These are phyloP conservation scores for Nomada hirtipes DNA, from an alignment of 2,888 invertebrate species.

Conservation along the genomic window DNA sequence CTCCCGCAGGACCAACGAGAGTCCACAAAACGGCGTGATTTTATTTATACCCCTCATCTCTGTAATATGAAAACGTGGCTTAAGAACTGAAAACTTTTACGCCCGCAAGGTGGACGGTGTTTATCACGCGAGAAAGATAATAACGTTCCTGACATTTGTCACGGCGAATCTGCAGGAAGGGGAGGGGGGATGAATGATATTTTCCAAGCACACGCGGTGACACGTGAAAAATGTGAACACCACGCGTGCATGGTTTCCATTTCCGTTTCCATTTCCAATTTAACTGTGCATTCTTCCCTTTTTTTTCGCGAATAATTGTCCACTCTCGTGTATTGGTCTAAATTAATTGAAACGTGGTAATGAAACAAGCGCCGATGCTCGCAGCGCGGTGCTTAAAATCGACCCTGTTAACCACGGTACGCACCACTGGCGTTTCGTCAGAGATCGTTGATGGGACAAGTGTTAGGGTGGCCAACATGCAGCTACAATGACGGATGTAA, in stretches of 20 bases:
- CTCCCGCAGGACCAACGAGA: too few relatives aligned
- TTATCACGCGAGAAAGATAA: not conserved
- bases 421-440: slow-evolving; percentile 12
- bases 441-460: slow-evolving; percentile 3
- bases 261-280: slow-evolving; percentile 48
- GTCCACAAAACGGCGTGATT: too few relatives aligned
- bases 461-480: not conserved
- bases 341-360: slow-evolving; percentile 57
- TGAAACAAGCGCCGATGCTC: slow-evolving; percentile 38
- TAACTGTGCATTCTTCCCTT: not conserved
- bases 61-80: too few relatives aligned
- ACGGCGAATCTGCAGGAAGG: too few relatives aligned
- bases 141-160: not conserved
- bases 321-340: slow-evolving; percentile 19
- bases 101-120: not conserved
- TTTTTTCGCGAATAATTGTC: slow-evolving; percentile 19
- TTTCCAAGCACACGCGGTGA: not conserved
- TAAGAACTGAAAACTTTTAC: too few relatives aligned
- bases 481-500: not conserved
- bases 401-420: slow-evolving; percentile 39
- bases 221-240: slow-evolving; percentile 4
- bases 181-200: not conserved
- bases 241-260: slow-evolving; percentile 11
- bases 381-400: slow-evolving; percentile 40
- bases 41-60: too few relatives aligned